Evolutionary conservation across 2,113 vertebrate species (phyloP), one percentile per base, ranked within the genome.

Genomic region (Hepsetus odoe): DNA sequence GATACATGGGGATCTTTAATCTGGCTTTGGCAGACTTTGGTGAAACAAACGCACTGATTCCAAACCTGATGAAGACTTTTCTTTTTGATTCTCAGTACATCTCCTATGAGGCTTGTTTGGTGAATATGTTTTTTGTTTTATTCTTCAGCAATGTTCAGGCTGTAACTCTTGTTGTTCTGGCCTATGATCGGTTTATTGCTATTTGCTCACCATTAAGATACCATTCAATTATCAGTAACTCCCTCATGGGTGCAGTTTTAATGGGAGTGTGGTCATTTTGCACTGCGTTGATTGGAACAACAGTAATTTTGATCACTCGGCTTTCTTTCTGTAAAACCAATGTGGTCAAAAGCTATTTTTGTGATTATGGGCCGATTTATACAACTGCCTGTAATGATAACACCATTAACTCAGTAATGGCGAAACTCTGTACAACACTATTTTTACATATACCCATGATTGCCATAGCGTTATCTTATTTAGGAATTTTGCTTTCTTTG

Each of bases 1-100:
- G 91, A 77, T 91, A 91, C 71, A 58, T 91, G 32, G 89, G 86
- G 8, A 87, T 93, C 28, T 91, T 92, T 66, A 91, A 89, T 35
- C 28, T 93, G 18, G 91, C 89, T 2, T 82, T 93, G 65, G 76
- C 84, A 16, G 91, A 93, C 80, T 16, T 93, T 66, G 85, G 86
- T 71, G 82, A 83, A 16, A 90, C 38, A 68, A 82, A 88, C 30
- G 83, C 89, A 28, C 6, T 92, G 72, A 85, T 92, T 56, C 91
- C 89, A 1, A 91, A 89, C 61, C n/a, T 91, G 7, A 74, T 93
- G 12, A 88, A 91, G 22, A 85, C 82, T 0, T 92, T 89, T 73
- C 40, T 92, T 35, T 89, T 92, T 35, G 74, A 88, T 66, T 79
- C 89, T 33, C 58, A 18, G 5, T 22, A 59, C 59, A 83, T 93